phyloP scores from a whole-genome alignment of 2,113 vertebrate genomes.

The Probosciger aterrimus region DNA sequence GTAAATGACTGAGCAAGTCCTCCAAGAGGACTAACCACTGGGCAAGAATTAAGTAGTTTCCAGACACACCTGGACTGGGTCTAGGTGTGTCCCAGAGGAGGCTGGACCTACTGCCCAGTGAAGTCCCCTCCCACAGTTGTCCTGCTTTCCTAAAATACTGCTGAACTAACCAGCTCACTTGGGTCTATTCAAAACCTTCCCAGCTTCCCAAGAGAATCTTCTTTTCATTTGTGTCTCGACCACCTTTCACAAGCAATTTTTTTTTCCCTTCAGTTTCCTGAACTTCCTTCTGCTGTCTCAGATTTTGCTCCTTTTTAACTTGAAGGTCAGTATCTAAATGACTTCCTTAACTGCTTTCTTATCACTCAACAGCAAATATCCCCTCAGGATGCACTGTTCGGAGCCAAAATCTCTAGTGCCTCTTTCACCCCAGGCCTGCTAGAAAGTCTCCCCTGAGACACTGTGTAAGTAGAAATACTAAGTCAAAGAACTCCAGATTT shows the following conservation, averaged over 20 bases:
- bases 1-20: background rate
- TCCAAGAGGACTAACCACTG: background rate
- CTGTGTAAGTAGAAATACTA: background rate
- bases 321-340: background rate
- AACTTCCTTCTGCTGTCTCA: background rate
- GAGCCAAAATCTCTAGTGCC: background rate
- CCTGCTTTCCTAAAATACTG: background rate
- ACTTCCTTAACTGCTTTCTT: background rate
- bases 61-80: background rate
- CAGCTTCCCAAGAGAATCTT: background rate
- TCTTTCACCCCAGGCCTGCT: background rate
- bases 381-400: accelerated
- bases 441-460: background rate
- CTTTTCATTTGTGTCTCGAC: background rate
- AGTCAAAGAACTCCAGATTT: slow-evolving; percentile 6
- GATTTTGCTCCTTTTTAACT: background rate
- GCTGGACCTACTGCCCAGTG: background rate
- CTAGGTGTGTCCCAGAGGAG: background rate
- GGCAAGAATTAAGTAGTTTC: background rate
- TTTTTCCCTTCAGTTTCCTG: background rate
- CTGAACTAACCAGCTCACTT: background rate
- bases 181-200: background rate
- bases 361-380: background rate
- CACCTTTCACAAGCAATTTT: background rate
- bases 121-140: background rate